Base-by-base conservation (phyloP, 2,888 invertebrate species). In the Apamea epomidion region DNA sequence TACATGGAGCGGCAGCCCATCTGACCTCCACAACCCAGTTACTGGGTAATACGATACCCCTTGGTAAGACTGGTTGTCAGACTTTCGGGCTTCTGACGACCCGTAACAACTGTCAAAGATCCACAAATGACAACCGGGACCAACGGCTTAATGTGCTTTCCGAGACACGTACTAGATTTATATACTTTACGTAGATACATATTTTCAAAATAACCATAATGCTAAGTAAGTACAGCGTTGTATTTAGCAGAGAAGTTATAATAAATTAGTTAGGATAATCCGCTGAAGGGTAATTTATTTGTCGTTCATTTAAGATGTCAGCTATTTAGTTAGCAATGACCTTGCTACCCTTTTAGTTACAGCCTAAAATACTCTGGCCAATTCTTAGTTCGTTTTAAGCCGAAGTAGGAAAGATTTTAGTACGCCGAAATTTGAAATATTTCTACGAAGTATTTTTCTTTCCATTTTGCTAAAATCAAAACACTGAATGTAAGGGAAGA, bases 311-410 rank as follows among this genome's bases (percentile, higher is more conserved):
- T 60, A 32, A 73, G 72, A 77, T 54, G 18, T 74, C 18, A 73
- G 64, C 25, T 62, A 45, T 45, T 80, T 82, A 67, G n/a, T 73
- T 72, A 62, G 42, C 65, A 32, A 10, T 64, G 54, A 42, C 77
- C 72, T 76, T 84, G 51, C 21, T 64, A 69, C 48, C 48, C 60
- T 75, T 77, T 75, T 54, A 85, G 72, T n/a, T 64, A n/a, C 18
- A 12, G 45, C 51, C 45, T 25, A 74, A 83, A 84, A 79, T 84
- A 25, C 64, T 60, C 16, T 10, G 6, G 5, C 29, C 67, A 74
- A 83, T 79, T 83, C 51, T 51, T 8, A 64, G 73, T 18, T 78
- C 5, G 78, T 72, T 83, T 68, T 78, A 54, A 51, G 25, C 25
- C 25, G 8, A 78, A 62, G 25, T n/a, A n/a, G 45, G 29, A 83